These are phyloP conservation scores for Eremobia ochroleuca DNA, from an alignment of 2,888 invertebrate genomes.

Conservation along the genomic window DNA sequence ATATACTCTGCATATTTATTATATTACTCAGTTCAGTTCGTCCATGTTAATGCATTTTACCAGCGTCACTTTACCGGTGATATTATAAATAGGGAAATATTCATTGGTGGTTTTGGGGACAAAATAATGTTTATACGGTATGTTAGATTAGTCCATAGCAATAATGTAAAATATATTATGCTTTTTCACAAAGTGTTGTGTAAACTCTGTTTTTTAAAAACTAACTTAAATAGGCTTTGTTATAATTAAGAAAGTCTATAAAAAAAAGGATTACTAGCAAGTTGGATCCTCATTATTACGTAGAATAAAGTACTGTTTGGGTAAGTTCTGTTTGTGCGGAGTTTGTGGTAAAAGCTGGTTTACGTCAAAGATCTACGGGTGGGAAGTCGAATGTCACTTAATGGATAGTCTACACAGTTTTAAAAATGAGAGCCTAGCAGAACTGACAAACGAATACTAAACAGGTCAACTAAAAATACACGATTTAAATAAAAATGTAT, in stretches of 20 bases:
- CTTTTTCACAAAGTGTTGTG: not conserved
- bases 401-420: not conserved
- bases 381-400: not conserved
- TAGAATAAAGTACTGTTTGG: not conserved
- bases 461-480: constrained; percentile 5
- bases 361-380: not conserved
- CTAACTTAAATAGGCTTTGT: too few species aligned
- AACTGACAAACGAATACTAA: not conserved
- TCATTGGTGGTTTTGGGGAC: not conserved
- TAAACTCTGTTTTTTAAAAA: not conserved
- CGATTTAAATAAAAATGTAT: constrained; percentile 16
- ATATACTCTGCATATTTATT: too few species aligned
- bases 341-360: not conserved
- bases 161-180: not conserved
- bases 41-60: constrained; percentile 34
- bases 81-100: constrained; percentile 19
- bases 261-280: not conserved
- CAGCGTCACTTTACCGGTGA: constrained; percentile 5
- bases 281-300: not conserved
- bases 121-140: not conserved
- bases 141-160: not conserved
- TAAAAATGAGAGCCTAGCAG: not conserved
- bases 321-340: too few species aligned
- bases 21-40: constrained; percentile 16
- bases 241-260: not conserved